Percentiles rank a stretch among this genome's conserved stretches.
Conservation (phyloP, 2,888 invertebrate species). For the Volucella bombylans region DNA sequence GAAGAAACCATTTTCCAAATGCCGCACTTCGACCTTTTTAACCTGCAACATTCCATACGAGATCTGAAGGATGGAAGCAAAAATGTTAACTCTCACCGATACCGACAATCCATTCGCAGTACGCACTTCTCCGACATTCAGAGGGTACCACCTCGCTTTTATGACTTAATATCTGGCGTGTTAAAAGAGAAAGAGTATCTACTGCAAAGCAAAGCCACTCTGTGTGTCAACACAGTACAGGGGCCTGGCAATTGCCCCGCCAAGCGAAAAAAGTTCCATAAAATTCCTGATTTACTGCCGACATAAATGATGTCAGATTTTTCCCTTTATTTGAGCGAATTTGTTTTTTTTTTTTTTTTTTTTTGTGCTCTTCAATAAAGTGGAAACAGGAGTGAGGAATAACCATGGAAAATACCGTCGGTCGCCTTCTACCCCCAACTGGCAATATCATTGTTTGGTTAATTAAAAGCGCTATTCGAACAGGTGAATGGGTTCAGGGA, state of each 20-base stretch:
- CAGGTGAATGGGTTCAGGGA: constrained; percentile 64
- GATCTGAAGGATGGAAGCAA: neutral
- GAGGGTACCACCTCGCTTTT: constrained; percentile 55
- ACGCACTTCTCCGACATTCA: constrained; percentile 52
- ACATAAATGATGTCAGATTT: constrained; percentile 67
- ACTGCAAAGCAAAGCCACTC: constrained; percentile 35
- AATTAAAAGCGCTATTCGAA: constrained; percentile 65
- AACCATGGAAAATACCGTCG: neutral
- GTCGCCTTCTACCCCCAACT: neutral
- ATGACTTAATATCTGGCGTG: constrained; percentile 73
- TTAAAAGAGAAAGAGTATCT: constrained; percentile 51
- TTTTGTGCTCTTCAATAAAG: neutral
- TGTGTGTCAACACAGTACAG: constrained; percentile 55
- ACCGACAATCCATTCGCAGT: constrained; percentile 37
- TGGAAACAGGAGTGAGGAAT: neutral
- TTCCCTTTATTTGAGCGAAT: constrained; percentile 18
- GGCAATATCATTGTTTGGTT: constrained; percentile 55
- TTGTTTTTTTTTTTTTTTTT: constrained; percentile 22
- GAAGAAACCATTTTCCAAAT: neutral
- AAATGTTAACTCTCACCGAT: constrained; percentile 10
- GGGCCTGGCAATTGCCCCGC: constrained; percentile 45
- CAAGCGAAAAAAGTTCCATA: constrained; percentile 49
- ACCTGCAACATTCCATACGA: constrained; percentile 41
- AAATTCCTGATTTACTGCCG: constrained; percentile 68
- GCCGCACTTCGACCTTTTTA: constrained; percentile 39